Evolutionary conservation across 2,888 invertebrate species (phyloP), one percentile per base, ranked within the genome.

Genomic region (Tetragnatha montana): DNA sequence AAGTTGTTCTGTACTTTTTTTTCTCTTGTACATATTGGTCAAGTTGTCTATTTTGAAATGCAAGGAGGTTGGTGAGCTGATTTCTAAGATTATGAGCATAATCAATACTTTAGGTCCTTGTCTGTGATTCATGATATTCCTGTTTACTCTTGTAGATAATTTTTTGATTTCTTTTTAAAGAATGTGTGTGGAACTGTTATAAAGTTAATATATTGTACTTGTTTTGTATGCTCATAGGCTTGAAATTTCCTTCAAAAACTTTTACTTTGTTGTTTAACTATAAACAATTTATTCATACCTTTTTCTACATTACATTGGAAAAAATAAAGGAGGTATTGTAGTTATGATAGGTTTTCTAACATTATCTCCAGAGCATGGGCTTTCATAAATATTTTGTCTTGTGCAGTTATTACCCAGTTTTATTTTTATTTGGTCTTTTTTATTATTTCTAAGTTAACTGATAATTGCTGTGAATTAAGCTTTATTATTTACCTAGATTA

Each of bases 21-120:
- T 80, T 80, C 49, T 69, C 8, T 60, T 70, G 68, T 80, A 78
- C 17, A 80, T 70, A 80, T 19, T 80, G 69, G 80, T 80, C 69
- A 49, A 47, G 19, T 69, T 69, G 12, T 35, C 12, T 80, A 70
- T 69, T 35, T 80, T 21, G 60, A 80, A 80, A n/a, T 47, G 35
- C 69, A 80, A 68, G 60, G 51, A 47, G 50, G 8, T 69, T 60
- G 14, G 21, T 51, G 21, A 19, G 21, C 51, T 78, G 68, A n/a
- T 70, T 80, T 60, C 60, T n/a, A 74, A 80, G 17, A 70, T 80
- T 78, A n/a, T 70, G 35, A 68, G 47, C 35, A n/a, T 47, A 69
- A 69, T 80, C 17, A n/a, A 35, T 47, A 69, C 47, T 80, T 80
- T 80, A 78, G 78, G 17, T 12, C 70, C 21, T 68, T 35, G 47